Base-by-base conservation (phyloP, 2,113 vertebrate species). In the Ibidorhyncha struthersii region DNA sequence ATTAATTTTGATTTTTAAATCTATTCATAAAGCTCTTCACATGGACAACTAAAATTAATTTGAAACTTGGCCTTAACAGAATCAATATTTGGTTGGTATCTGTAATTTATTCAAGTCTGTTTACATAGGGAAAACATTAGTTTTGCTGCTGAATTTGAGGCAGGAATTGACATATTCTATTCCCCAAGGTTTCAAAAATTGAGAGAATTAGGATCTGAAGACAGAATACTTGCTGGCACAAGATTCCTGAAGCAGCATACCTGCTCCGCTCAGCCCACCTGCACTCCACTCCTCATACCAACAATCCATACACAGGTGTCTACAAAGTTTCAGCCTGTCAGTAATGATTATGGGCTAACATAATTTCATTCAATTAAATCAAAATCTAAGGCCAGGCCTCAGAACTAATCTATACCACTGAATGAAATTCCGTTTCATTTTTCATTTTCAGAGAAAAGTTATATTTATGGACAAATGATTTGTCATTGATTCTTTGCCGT, bases 41-140 rank as follows among this genome's bases (percentile, higher is more conserved):
- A 59, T 16, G 30, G 50, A 90, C 74, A 91, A 79, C 27, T 79
- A 78, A 94, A 93, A 96, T 71, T 84, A 93, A 93, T 87, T 72
- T 93, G 69, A 94, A 95, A 89, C 47, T 67, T 0, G 0, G 59
- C 69, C 61, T 93, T 91, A 76, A 82, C n/a, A 72, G 65, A 96
- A 96, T 71, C 81, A 93, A 69, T 94, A 91, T 95, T 94, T 94
- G 18, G 18, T 65, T 87, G 34, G 40, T 85, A 84, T 65, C 84
- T 72, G 26, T 65, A 94, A 89, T 92, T 71, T 82, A 84, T 74
- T 92, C 55, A 82, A 66, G 63, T 40, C 52, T 56, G n/a, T 82
- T 94, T 95, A 85, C 47, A 65, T 10, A 22, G 40, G 20, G 40
- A 69, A 97, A 95, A 85, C 22, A 91, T 76, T 22, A 9, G 11